Evolutionary conservation across 2,113 vertebrate genomes (phyloP).

Genomic region (Coracopsis vasa): DNA sequence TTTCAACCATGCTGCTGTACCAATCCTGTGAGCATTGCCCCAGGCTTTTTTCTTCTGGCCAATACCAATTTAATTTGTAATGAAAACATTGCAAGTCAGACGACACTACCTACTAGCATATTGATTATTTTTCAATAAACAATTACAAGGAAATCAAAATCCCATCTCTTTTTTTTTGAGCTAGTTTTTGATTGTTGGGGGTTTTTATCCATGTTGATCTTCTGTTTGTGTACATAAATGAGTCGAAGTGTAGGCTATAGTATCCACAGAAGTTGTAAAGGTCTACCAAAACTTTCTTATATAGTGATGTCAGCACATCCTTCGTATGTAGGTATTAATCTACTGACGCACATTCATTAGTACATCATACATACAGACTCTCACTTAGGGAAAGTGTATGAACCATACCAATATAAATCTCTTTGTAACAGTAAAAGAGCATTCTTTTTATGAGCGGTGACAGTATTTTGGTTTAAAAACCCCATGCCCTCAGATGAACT

Average conservation of each 20-base stretch:
- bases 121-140: background rate
- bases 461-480: background rate
- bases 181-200: background rate
- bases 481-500: background rate
- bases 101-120: background rate
- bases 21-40: background rate
- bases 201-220: background rate
- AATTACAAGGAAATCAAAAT: conserved; percentile 14
- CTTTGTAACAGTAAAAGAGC: background rate
- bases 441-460: background rate
- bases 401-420: background rate
- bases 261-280: background rate
- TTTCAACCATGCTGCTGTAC: background rate
- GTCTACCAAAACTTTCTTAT: background rate
- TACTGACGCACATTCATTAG: background rate
- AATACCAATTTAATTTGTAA: conserved; percentile 7
- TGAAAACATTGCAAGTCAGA: background rate
- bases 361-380: background rate
- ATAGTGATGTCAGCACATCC: background rate
- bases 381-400: background rate
- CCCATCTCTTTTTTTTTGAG: background rate
- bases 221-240: background rate
- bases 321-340: background rate
- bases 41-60: background rate
- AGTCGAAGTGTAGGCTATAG: background rate